These are phyloP conservation scores for pig (Sus scrofa) DNA, from an alignment of 2,113 vertebrate species.

Conservation along the genomic window T2T-Sscrofa CM000815.6:93503501-93504000, in stretches of 20 bases:
- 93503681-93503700: not conserved
- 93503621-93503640: not conserved
- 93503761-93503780: not conserved
- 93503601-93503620: not conserved
- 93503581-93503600: not conserved
- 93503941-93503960: not conserved
- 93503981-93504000: not conserved
- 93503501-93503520: constrained; percentile 57
- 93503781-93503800: not conserved
- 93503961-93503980: not conserved
- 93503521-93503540: constrained; percentile 15
- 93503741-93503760: not conserved
- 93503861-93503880: not conserved
- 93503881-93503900: not conserved
- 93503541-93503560: not conserved
- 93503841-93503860: not conserved
- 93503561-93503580: constrained; percentile 69
- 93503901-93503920: not conserved
- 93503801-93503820: not conserved
- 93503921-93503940: not conserved
- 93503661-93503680: not conserved
- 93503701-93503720: not conserved
- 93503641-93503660: not conserved
- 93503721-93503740: not conserved
- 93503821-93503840: not conserved